These are phyloP conservation scores for Xenentodon cancila DNA, from an alignment of 2,797 vertebrate genomes.

Conservation along the genomic window DNA sequence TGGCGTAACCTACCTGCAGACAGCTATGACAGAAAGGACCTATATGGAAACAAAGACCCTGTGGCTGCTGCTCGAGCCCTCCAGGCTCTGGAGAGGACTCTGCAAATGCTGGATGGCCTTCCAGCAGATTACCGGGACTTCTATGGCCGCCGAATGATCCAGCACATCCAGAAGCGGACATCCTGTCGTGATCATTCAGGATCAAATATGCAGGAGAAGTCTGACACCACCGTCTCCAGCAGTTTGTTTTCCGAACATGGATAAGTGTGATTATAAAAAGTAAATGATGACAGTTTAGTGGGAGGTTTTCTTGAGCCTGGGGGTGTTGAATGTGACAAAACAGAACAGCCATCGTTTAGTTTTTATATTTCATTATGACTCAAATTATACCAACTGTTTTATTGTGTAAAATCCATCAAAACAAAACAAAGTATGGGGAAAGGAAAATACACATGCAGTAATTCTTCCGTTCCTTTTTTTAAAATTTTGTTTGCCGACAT, in stretches of 20 bases:
- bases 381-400: no score
- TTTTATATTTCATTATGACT: no score
- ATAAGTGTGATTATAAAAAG: constrained; percentile 12
- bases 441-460: no score
- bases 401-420: no score
- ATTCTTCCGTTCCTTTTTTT: no score
- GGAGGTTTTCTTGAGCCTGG: no score
- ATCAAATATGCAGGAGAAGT: neutral
- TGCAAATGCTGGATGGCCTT: constrained; percentile 85
- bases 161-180: constrained; percentile 87
- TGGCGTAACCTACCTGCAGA: constrained; percentile 91
- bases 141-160: constrained; percentile 93
- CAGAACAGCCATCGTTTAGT: no score
- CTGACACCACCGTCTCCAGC: constrained; percentile 10
- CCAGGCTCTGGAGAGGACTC: constrained; percentile 83
- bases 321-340: no score
- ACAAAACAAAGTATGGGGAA: no score
- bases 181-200: constrained; percentile 50
- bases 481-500: no score
- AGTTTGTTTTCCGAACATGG: constrained; percentile 35
- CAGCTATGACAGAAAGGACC: constrained; percentile 92
- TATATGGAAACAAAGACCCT: constrained; percentile 94
- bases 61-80: constrained; percentile 87
- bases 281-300: no score
- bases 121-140: constrained; percentile 93